These are phyloP conservation scores for pig (Sus scrofa) DNA, from an alignment of 2,113 vertebrate species.

Conservation along the genomic window T2T-Sscrofa CM000817.6:32179001-32179500, in stretches of 20 bases:
- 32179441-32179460: slow-evolving; percentile 89
- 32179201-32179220: slow-evolving; percentile 89
- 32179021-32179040: not conserved
- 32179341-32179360: slow-evolving; percentile 87
- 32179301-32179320: slow-evolving; percentile 94
- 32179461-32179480: slow-evolving; percentile 88
- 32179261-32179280: slow-evolving; percentile 95
- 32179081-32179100: slow-evolving; percentile 37
- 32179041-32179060: slow-evolving; percentile 31
- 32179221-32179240: slow-evolving; percentile 91
- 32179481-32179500: slow-evolving; percentile 88
- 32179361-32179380: slow-evolving; percentile 80
- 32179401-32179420: slow-evolving; percentile 86
- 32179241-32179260: slow-evolving; percentile 97
- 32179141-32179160: slow-evolving; percentile 81
- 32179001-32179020: not conserved
- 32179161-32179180: slow-evolving; percentile 85
- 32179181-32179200: slow-evolving; percentile 84
- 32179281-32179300: slow-evolving; percentile 92
- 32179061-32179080: slow-evolving; percentile 57
- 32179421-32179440: slow-evolving; percentile 86
- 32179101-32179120: not conserved
- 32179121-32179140: slow-evolving; percentile 46
- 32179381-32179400: slow-evolving; percentile 84
- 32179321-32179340: slow-evolving; percentile 89